phyloP scores from a whole-genome alignment of 1,140 invertebrate species.

The Drosophila yakuba region DNA sequence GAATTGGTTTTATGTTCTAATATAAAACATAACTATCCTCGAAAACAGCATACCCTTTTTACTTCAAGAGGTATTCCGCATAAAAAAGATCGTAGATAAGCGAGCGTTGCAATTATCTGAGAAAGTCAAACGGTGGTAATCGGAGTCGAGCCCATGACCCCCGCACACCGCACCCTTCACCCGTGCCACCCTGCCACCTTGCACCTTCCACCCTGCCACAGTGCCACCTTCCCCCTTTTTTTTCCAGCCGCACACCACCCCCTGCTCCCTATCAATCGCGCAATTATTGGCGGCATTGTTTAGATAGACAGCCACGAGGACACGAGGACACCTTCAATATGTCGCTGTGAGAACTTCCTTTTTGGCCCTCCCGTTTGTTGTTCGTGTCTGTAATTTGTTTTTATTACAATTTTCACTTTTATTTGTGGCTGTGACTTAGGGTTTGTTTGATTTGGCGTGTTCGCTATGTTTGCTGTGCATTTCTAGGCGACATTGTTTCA shows the following conservation, averaged over 20 bases:
- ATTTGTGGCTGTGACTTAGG: constrained; percentile 22
- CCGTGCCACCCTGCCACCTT: constrained; percentile 33
- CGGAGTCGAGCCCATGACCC: constrained; percentile 47
- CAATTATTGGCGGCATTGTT: constrained; percentile 82
- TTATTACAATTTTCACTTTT: constrained; percentile 79
- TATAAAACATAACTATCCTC: too few relatives aligned
- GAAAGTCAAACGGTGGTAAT: constrained; percentile 76
- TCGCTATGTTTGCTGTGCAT: constrained; percentile 34
- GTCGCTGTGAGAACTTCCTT: constrained; percentile 47
- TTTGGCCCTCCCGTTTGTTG: constrained; percentile 17
- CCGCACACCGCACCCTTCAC: constrained; percentile 12
- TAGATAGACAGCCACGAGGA: constrained; percentile 63
- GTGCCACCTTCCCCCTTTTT: constrained; percentile 21
- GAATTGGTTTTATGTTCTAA: too few relatives aligned
- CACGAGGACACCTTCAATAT: constrained; percentile 71
- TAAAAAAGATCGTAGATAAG: constrained; percentile 16
- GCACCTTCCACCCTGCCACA: constrained; percentile 33
- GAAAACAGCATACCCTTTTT: constrained; percentile 1
- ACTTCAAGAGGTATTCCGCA: neutral
- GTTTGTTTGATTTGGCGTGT: constrained; percentile 61
- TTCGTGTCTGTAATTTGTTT: constrained; percentile 76
- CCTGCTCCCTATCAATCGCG: constrained; percentile 62
- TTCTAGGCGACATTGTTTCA: constrained; percentile 37
- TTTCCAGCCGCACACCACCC: constrained; percentile 9
- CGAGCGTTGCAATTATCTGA: constrained; percentile 44